phyloP scores from a whole-genome alignment of 2,113 vertebrate species.

The Elgaria multicarinata region DNA sequence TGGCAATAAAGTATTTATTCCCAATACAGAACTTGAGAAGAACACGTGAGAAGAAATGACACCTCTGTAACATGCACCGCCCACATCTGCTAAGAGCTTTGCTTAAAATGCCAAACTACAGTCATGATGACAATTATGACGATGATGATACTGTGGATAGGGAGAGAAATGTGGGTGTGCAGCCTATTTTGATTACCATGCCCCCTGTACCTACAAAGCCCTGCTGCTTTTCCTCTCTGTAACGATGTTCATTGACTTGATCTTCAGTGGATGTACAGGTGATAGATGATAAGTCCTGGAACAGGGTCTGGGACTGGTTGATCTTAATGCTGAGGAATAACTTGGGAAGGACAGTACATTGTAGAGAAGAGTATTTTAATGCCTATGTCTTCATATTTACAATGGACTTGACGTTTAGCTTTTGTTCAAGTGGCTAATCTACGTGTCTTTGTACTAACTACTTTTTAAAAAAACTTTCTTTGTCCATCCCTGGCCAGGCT shows the following conservation, averaged over 20 bases:
- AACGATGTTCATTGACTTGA: neutral
- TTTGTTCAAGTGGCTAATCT: neutral
- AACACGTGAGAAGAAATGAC: neutral
- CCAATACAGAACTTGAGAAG: neutral
- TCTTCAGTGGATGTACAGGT: neutral
- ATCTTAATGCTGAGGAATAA: neutral
- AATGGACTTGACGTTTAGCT: neutral
- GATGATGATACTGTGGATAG: too few relatives aligned
- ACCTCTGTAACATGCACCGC: neutral
- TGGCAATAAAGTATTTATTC: too few relatives aligned
- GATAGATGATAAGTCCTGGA: neutral
- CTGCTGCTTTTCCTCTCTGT: neutral
- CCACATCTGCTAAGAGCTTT: too few relatives aligned
- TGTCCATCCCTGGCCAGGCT: neutral
- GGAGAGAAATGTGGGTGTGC: neutral
- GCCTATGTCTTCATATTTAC: neutral
- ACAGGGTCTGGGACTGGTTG: neutral
- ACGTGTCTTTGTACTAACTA: neutral
- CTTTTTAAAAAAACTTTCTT: too few relatives aligned
- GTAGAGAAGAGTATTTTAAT: neutral
- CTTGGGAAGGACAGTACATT: neutral
- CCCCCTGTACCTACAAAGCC: neutral
- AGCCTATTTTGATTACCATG: neutral
- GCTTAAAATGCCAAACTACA: too few relatives aligned
- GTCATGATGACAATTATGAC: too few relatives aligned